phyloP scores from a whole-genome alignment of 2,113 vertebrate genomes.

The Caretta caretta region DNA sequence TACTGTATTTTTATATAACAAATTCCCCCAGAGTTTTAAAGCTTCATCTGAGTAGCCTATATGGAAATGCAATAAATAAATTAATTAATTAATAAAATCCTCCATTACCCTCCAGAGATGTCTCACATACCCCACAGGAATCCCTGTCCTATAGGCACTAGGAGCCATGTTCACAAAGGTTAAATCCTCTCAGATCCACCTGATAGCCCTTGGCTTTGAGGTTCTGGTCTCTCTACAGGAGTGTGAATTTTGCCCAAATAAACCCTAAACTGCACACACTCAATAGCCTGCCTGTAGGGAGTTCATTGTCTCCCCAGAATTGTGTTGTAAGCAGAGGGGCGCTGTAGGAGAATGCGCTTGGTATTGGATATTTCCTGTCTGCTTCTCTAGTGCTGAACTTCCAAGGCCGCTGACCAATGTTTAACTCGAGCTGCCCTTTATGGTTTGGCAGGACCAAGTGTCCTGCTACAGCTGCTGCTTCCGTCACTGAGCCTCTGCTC shows the following conservation, averaged over 20 bases:
- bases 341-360: constrained; percentile 8
- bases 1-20: too few species aligned
- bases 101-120: too few species aligned
- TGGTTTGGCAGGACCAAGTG: neutral
- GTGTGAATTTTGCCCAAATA: neutral
- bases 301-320: neutral
- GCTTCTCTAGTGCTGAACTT: neutral
- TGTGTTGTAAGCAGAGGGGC: neutral
- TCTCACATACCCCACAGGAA: too few species aligned
- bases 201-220: neutral
- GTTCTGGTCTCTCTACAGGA: accelerated
- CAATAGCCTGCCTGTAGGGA: neutral
- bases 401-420: neutral
- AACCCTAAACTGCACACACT: constrained; percentile 18
- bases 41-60: too few species aligned
- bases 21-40: too few species aligned
- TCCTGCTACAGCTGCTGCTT: neutral
- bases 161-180: neutral
- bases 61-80: too few species aligned
- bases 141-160: neutral
- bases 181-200: accelerated
- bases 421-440: neutral
- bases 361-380: neutral
- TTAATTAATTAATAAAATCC: too few species aligned
- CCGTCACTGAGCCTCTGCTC: neutral